phyloP scores from a whole-genome alignment of 2,888 invertebrate genomes.

The Julus scandinavius region DNA sequence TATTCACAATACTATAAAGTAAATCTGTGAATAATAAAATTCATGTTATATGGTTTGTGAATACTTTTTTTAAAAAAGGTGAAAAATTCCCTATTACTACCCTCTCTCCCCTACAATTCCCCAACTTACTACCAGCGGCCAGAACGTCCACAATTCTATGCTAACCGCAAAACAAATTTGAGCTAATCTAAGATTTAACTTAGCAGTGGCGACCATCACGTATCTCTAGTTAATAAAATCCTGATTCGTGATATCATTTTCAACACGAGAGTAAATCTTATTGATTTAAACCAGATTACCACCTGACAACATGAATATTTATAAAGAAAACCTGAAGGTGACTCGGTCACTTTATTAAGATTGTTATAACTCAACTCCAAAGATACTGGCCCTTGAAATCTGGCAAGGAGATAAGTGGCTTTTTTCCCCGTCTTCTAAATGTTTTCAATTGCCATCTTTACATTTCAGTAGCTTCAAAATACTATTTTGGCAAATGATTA shows the following conservation, averaged over 20 bases:
- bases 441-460: neutral
- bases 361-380: neutral
- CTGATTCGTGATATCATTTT: constrained; percentile 11
- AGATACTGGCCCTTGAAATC: neutral
- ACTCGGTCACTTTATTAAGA: constrained; percentile 11
- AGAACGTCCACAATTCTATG: neutral
- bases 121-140: neutral
- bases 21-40: too few species aligned
- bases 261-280: neutral
- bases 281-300: neutral
- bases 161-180: neutral
- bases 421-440: neutral
- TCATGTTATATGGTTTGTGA: too few species aligned
- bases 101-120: neutral
- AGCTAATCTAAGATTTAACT: neutral
- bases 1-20: too few species aligned
- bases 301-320: neutral
- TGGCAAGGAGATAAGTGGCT: neutral
- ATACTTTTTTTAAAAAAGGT: too few species aligned
- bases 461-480: neutral
- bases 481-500: neutral
- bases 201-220: neutral
- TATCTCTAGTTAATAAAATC: neutral
- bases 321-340: constrained; percentile 26
- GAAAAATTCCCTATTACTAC: too few species aligned